Evolutionary conservation across 2,888 invertebrate species (phyloP).

Genomic region (Athalia rosae): DNA sequence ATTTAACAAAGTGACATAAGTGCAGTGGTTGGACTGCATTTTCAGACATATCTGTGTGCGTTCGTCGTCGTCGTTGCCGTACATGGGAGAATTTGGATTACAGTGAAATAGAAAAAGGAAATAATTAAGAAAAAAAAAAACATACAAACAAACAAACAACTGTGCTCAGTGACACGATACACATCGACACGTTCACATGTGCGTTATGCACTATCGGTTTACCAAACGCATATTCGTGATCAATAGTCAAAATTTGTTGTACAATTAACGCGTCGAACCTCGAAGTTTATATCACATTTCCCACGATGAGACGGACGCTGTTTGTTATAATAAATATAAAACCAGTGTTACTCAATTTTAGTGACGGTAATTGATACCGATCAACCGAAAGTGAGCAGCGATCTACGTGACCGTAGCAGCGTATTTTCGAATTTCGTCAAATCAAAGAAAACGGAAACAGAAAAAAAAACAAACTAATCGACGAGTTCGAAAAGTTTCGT

Average conservation of each 20-base stretch:
- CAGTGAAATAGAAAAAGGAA: neutral
- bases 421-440: too few species aligned
- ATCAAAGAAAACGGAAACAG: too few species aligned
- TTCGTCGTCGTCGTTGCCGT: neutral
- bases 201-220: too few species aligned
- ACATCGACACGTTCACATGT: too few species aligned
- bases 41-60: neutral
- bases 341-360: constrained; percentile 10
- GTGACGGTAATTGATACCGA: constrained; percentile 26
- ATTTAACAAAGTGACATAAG: too few species aligned
- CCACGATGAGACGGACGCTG: constrained; percentile 39
- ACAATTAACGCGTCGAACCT: neutral
- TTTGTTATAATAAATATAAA: neutral
- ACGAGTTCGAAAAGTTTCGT: neutral
- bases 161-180: too few species aligned
- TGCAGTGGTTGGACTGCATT: neutral
- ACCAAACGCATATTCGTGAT: too few species aligned
- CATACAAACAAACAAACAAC: neutral
- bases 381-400: neutral
- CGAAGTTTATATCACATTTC: too few species aligned
- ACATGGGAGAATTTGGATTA: neutral
- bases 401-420: too few species aligned
- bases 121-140: neutral
- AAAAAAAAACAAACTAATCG: too few species aligned
- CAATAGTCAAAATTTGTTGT: too few species aligned